phyloP scores from a whole-genome alignment of 1,140 invertebrate species.

The Hypothenemus hampei region DNA sequence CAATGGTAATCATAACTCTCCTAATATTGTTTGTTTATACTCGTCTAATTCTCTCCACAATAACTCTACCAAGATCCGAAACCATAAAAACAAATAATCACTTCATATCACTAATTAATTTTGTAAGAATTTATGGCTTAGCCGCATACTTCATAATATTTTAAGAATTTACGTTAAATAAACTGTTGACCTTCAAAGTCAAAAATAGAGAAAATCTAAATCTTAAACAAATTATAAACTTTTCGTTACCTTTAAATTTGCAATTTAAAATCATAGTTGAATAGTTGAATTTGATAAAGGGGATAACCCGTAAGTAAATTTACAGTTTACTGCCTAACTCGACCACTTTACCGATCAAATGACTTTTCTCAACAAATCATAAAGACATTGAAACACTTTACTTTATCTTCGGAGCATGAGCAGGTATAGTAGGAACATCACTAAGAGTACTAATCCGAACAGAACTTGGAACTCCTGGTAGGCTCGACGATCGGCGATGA shows the following conservation, averaged over 20 bases:
- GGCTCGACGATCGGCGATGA: slow-evolving; percentile 63
- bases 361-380: slow-evolving; percentile 66
- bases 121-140: too few relatives aligned
- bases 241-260: slow-evolving; percentile 51
- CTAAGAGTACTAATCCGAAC: slow-evolving; percentile 62
- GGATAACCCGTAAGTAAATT: slow-evolving; percentile 51
- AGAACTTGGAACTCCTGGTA: slow-evolving; percentile 63
- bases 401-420: slow-evolving; percentile 64
- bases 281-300: slow-evolving; percentile 46
- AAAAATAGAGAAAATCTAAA: slow-evolving; percentile 48
- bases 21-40: slow-evolving; percentile 49
- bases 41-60: slow-evolving; percentile 31
- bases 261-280: slow-evolving; percentile 46
- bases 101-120: too few relatives aligned
- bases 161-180: slow-evolving; percentile 55
- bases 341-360: slow-evolving; percentile 51
- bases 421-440: slow-evolving; percentile 59
- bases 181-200: slow-evolving; percentile 58
- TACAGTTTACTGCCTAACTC: slow-evolving; percentile 54
- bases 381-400: slow-evolving; percentile 73
- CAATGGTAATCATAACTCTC: slow-evolving; percentile 48
- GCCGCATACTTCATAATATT: slow-evolving; percentile 40
- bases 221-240: slow-evolving; percentile 43
- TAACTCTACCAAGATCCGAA: slow-evolving; percentile 39
- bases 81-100: too few relatives aligned